Percentiles rank a stretch among this genome's conserved stretches.
Evolutionary conservation across 2,113 vertebrate genomes (phyloP).

Genomic region (Notiomystis cincta): DNA sequence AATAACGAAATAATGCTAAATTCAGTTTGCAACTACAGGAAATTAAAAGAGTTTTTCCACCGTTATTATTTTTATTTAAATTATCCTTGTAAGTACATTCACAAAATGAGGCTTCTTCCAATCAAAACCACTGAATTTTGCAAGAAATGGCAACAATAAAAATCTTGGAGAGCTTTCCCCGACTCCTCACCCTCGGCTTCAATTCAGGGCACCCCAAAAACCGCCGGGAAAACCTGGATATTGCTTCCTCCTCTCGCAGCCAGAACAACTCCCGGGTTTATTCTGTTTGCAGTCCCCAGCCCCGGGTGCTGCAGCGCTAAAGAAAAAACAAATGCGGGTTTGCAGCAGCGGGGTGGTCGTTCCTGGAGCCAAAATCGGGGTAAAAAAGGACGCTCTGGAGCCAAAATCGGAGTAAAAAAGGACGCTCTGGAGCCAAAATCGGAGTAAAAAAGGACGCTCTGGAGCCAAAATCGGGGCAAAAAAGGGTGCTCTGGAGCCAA

Average conservation of each 20-base stretch:
- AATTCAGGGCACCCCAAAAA: not conserved
- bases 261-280: not conserved
- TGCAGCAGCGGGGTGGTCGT: not conserved
- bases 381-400: fast-evolving
- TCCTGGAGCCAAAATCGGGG: not conserved
- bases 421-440: fast-evolving
- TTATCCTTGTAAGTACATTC: not conserved
- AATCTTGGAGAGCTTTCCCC: not conserved
- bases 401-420: too few species aligned
- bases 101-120: not conserved
- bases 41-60: not conserved
- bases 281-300: not conserved
- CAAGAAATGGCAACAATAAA: not conserved
- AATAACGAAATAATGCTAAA: not conserved
- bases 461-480: too few species aligned
- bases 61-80: not conserved
- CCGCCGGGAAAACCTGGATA: not conserved
- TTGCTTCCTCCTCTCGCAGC: not conserved
- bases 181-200: not conserved
- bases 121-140: not conserved
- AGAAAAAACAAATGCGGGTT: fast-evolving
- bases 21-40: not conserved
- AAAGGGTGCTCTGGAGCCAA: fast-evolving
- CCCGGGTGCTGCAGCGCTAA: not conserved
- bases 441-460: fast-evolving